Base-by-base conservation (phyloP, 2,888 invertebrate species). In the Steromphala cineraria region DNA sequence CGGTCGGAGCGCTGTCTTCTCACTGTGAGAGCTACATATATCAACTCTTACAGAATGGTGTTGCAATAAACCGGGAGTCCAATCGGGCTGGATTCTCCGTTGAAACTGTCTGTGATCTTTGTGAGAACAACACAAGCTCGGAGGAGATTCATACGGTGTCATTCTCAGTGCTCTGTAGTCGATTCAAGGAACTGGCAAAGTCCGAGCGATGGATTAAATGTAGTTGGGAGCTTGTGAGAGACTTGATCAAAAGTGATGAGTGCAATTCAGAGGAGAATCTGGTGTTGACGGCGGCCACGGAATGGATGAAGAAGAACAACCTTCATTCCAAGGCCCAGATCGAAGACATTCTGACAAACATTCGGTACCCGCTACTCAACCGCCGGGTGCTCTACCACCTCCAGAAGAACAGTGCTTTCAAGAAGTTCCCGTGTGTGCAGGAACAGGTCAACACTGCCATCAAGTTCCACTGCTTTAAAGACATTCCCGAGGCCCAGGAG, bases 241-340 rank as follows among this genome's bases (percentile, higher is more conserved):
- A 90, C 79, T 83, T 91, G 24, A 81, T 90, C 17, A 85, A 87
- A 79, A 88, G 85, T 76, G 89, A 90, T 79, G 87, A 87, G 78
- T 89, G 90, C 74, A 84, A 85, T 74, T 89, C 90, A 31, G 91
- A 90, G 76, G 91, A 91, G 83, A 90, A 90, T 80, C 83, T 89
- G 24, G 88, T 91, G 62, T 85, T 91, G 28, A 90, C 89, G 13
- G 88, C 91, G 19, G 90, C 91, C 17, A 91, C 91, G 7, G 90
- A 90, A 77, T 91, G 90, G 90, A 91, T 91, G 91, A 91, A 91
- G 86, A 87, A 88, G 81, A 91, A 90, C 83, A 89, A 87, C 56
- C 83, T 91, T 17, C 89, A 89, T 77, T 90, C 90, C 83, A 90
- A 90, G 81, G 85, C 85, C 8, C 85, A 88, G 74, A 91, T 91